Evolutionary conservation across 1,140 invertebrate species (phyloP).

Genomic region (Drosophila asahinai): DNA sequence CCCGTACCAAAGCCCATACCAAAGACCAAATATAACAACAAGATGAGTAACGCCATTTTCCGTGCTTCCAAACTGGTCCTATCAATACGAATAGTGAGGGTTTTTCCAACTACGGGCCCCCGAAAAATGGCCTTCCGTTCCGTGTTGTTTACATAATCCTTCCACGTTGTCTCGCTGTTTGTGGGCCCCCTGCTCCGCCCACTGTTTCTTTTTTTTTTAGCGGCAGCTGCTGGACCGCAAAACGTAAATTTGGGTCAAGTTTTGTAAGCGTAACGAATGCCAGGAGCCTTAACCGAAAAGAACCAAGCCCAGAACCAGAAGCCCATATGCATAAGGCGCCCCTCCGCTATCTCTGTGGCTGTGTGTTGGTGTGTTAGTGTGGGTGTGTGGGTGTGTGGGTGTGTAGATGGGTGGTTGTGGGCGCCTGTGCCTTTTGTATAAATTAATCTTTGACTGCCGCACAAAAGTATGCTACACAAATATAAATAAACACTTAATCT

Average conservation of each 20-base stretch:
- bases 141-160: slow-evolving; percentile 79
- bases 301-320: slow-evolving; percentile 10
- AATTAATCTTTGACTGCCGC: slow-evolving; percentile 56
- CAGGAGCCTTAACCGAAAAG: slow-evolving; percentile 1
- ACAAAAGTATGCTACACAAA: slow-evolving; percentile 60
- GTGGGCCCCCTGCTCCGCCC: slow-evolving; percentile 14
- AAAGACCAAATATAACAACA: no score
- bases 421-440: slow-evolving; percentile 20
- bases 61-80: no score
- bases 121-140: slow-evolving; percentile 1
- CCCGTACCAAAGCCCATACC: no score
- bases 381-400: slow-evolving; percentile 3
- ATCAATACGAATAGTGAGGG: not conserved
- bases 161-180: slow-evolving; percentile 67
- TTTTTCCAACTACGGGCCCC: not conserved
- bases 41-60: no score
- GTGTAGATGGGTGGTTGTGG: slow-evolving; percentile 2
- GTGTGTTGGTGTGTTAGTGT: not conserved
- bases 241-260: slow-evolving; percentile 80
- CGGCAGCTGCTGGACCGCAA: slow-evolving; percentile 71
- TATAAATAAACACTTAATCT: slow-evolving; percentile 63
- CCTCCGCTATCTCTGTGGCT: slow-evolving; percentile 17
- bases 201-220: slow-evolving; percentile 18
- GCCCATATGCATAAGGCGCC: slow-evolving; percentile 35
- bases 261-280: slow-evolving; percentile 65